Conservation (phyloP, 2,888 invertebrate genomes). For the Stenichneumon culpator region DNA sequence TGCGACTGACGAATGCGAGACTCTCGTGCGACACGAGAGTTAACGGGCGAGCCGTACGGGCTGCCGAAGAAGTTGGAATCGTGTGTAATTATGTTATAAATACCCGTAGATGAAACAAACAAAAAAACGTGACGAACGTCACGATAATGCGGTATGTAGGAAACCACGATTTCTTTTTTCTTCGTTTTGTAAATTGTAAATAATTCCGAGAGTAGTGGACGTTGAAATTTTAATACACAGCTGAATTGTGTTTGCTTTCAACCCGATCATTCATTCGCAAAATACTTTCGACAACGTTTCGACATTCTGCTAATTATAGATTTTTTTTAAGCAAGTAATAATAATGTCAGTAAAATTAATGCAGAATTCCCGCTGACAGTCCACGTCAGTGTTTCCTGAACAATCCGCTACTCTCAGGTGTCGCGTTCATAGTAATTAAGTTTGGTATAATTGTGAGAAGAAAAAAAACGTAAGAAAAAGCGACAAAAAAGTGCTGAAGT, state of each 20-base stretch:
- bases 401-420: constrained; percentile 70
- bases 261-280: background rate
- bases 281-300: background rate
- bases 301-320: constrained; percentile 13
- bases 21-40: constrained; percentile 11
- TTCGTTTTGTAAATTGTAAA: constrained; percentile 72
- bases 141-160: constrained; percentile 12
- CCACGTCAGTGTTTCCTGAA: constrained; percentile 31
- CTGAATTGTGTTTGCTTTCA: background rate
- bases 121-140: constrained; percentile 7
- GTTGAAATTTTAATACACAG: constrained; percentile 9
- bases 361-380: constrained; percentile 21
- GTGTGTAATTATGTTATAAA: constrained; percentile 16
- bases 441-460: constrained; percentile 67
- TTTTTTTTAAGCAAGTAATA: constrained; percentile 21
- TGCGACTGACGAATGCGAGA: constrained; percentile 15
- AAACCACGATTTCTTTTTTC: constrained; percentile 61
- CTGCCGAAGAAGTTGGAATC: constrained; percentile 24
- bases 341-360: constrained; percentile 24
- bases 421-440: constrained; percentile 70
- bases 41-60: background rate
- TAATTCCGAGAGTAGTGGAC: constrained; percentile 62
- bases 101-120: background rate
- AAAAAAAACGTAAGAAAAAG: constrained; percentile 38
- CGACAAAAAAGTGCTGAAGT: constrained; percentile 69